Percentiles rank a stretch among this genome's conserved stretches.
Evolutionary conservation across 2,797 vertebrate genomes (phyloP).

Genomic region (Tamandua tetradactyla): DNA sequence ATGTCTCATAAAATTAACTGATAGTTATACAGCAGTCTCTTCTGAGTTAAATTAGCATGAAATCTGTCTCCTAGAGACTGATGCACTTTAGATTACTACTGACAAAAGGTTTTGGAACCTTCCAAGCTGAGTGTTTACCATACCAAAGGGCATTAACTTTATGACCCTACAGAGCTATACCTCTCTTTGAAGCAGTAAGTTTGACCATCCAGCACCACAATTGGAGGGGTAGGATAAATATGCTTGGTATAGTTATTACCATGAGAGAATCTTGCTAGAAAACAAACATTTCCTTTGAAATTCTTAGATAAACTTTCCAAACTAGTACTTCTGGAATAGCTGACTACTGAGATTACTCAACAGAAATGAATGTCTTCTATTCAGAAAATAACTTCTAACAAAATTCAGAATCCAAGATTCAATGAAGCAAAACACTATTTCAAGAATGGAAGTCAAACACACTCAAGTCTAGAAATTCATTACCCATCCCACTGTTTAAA

Average conservation of each 20-base stretch:
- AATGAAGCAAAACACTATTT: constrained; percentile 18
- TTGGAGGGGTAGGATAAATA: not conserved
- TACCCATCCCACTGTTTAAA: not conserved
- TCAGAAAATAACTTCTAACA: constrained; percentile 43
- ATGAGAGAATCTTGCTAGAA: not conserved
- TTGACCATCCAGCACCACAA: not conserved
- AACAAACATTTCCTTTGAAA: constrained; percentile 25
- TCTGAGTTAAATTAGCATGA: not conserved
- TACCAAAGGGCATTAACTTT: not conserved
- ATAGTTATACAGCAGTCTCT: not conserved
- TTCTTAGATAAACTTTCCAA: not conserved
- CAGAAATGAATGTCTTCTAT: constrained; percentile 10
- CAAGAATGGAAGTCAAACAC: not conserved
- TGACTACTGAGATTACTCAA: constrained; percentile 22
- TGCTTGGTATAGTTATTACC: not conserved
- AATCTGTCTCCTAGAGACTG: not conserved
- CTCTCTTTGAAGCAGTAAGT: constrained; percentile 3
- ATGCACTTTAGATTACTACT: not conserved
- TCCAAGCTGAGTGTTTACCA: not conserved
- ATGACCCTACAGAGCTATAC: not conserved
- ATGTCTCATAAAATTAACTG: constrained; percentile 10
- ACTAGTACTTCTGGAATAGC: constrained; percentile 20
- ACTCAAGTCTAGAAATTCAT: not conserved
- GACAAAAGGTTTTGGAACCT: constrained; percentile 25
- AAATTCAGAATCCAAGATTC: not conserved